Conservation (phyloP, 2,888 invertebrate species). For the Phragmatobia fuliginosa region DNA sequence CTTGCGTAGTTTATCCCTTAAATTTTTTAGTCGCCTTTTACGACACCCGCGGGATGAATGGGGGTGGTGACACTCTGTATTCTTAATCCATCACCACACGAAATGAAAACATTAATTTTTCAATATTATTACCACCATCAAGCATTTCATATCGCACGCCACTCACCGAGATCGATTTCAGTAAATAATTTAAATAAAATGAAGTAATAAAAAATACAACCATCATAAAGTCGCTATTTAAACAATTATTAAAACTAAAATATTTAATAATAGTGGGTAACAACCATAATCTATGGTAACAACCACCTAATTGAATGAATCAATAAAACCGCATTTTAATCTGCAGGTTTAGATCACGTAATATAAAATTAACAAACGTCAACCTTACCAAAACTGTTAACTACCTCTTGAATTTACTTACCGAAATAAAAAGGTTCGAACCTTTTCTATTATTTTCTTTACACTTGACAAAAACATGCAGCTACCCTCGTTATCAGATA, state of each 20-base stretch:
- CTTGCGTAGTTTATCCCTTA: too few species aligned
- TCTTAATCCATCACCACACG: too few species aligned
- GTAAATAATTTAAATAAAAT: background rate
- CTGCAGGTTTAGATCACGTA: background rate
- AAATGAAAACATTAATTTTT: too few species aligned
- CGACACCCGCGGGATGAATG: too few species aligned
- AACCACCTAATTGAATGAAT: background rate
- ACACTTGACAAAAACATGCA: constrained; percentile 57
- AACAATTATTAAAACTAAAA: background rate
- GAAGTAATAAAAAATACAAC: background rate
- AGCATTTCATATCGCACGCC: too few species aligned
- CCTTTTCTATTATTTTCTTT: constrained; percentile 40
- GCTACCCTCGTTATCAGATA: constrained; percentile 53
- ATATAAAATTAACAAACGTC: background rate
- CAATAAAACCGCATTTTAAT: background rate
- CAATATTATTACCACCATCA: too few species aligned
- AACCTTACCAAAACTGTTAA: background rate
- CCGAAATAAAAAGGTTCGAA: constrained; percentile 11
- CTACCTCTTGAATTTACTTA: constrained; percentile 10
- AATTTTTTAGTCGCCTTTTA: too few species aligned
- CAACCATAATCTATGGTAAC: background rate
- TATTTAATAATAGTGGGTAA: background rate
- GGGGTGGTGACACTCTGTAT: too few species aligned
- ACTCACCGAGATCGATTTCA: background rate
- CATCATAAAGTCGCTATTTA: background rate